Evolutionary conservation across 2,888 invertebrate species (phyloP), one percentile per base, ranked within the genome.

Genomic region (Phengaris arion): DNA sequence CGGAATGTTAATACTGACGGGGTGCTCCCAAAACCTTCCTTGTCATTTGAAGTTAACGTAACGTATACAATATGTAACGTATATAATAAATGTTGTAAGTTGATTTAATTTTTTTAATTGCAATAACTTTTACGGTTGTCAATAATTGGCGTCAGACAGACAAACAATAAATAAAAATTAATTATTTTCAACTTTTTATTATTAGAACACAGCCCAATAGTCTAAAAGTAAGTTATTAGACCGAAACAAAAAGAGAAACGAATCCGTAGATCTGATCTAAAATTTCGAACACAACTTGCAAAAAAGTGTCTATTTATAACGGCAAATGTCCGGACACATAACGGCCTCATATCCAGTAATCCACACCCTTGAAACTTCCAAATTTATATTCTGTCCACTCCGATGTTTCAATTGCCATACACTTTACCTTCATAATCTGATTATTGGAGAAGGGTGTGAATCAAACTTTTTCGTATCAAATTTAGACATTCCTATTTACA

Each of bases 341-440:
- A 87, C 85, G 81, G 78, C 80, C 82, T 80, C 79, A 79, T 86
- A 89, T 81, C 88, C 91, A 89, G 80, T 86, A 86, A 84, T 80
- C 80, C 80, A 79, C 74, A 79, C 82, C 76, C 77, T 85, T 82
- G 85, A 84, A 87, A 85, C 84, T 82, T 84, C 85, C 88, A 86
- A 89, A 91, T 93, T 92, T 92, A 91, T 92, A 93, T 92, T 92
- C 88, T 83, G 85, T 83, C 81, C 85, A 85, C 86, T 88, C 88
- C 88, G 87, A 86, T 85, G 87, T 93, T 92, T 92, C 93, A 93
- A 92, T 92, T 90, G 90, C 88, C 88, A 86, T 85, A 77, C 81
- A 82, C 81, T 81, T 80, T 82, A 81, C 87, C 86, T 84, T 85
- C 85, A 83, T 92, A 92, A 92, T 92, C 91, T 86, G 83, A 86